Percentiles rank a stretch among this genome's conserved stretches.
Evolutionary conservation across 1,140 invertebrate genomes (phyloP).

Genomic region (Drosophila micromelanica): DNA sequence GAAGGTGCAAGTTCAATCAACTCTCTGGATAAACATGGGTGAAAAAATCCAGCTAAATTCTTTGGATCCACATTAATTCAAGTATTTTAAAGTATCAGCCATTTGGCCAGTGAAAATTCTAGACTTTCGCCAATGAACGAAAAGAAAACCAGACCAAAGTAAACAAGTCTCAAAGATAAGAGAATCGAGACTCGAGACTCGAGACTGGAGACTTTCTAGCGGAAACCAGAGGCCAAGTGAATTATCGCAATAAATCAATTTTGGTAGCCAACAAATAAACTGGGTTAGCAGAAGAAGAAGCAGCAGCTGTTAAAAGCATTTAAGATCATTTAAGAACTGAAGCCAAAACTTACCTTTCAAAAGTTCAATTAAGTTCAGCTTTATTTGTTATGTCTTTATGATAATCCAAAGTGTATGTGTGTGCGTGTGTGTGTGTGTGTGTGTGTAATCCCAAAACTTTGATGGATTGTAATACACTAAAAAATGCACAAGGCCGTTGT

Average conservation of each 20-base stretch:
- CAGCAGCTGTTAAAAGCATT: conserved; percentile 20
- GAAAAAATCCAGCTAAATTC: background rate
- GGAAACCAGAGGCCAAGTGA: conserved; percentile 38
- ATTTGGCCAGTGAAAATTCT: conserved; percentile 61
- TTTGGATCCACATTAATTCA: background rate
- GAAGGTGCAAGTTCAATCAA: conserved; percentile 53
- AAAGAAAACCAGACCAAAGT: conserved; percentile 39
- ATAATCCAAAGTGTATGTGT: conserved; percentile 47
- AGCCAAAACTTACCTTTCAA: conserved; percentile 49
- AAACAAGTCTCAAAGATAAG: conserved; percentile 31
- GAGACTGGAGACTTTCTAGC: conserved; percentile 59
- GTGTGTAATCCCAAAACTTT: conserved; percentile 64
- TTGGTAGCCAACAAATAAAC: conserved; percentile 12
- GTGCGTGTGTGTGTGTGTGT: conserved; percentile 19
- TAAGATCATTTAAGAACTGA: conserved; percentile 32
- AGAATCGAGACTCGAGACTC: conserved; percentile 6
- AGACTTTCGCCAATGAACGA: conserved; percentile 58
- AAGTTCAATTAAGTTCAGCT: conserved; percentile 26
- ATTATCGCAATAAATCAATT: conserved; percentile 62
- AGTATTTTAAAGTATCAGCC: background rate
- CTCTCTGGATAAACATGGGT: conserved; percentile 32
- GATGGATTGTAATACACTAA: conserved; percentile 54
- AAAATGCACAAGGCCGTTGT: conserved; percentile 65
- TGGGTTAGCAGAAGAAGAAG: background rate
- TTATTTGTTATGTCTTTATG: background rate